Base-by-base conservation (phyloP, 2,888 invertebrate genomes). In the Lydus trimaculatus region DNA sequence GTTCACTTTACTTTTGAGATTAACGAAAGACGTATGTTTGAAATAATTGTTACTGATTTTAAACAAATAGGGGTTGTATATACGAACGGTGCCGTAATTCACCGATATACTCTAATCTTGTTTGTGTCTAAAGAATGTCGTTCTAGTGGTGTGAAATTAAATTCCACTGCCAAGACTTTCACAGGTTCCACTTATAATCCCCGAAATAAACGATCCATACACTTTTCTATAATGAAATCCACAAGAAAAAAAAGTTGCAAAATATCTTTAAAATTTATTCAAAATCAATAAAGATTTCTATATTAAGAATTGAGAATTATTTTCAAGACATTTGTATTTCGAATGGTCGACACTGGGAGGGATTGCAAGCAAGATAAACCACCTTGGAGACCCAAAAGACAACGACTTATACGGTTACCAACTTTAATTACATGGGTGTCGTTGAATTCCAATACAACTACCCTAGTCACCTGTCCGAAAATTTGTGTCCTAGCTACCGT, bases 121-220 rank as follows among this genome's bases (percentile, higher is more conserved):
- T 52, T 67, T 72, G 64, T 71, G 73, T 73, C 73, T 72, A 73
- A 69, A 75, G 78, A 78, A 80, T 79, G 77, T 75, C 76, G 75
- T 73, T 73, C 73, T 76, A 70, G 76, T 74, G 77, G 79, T 77
- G 79, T 76, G 76, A 81, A 81, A 82, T 82, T 81, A 82, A 80
- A 80, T 80, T 81, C 80, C 80, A 70, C 73, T 75, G 78, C 77
- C 77, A 79, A 79, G 79, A 79, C 75, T 23, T 48, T 77, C 71
- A 59, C 67, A 64, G 65, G 62, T 59, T 52, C 65, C 58, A 39
- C 62, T 68, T 67, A 58, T 58, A 43, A 56, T 39, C 31, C 17
- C 33, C 43, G 43, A 43, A 17, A 17, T 17, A 17, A 43, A 43
- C 43, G 43, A 43, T 43, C 43, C 43, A 43, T 43, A 43, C 8